These are phyloP conservation scores for Allophyes oxyacanthae DNA, from an alignment of 2,888 invertebrate species.

Conservation along the genomic window DNA sequence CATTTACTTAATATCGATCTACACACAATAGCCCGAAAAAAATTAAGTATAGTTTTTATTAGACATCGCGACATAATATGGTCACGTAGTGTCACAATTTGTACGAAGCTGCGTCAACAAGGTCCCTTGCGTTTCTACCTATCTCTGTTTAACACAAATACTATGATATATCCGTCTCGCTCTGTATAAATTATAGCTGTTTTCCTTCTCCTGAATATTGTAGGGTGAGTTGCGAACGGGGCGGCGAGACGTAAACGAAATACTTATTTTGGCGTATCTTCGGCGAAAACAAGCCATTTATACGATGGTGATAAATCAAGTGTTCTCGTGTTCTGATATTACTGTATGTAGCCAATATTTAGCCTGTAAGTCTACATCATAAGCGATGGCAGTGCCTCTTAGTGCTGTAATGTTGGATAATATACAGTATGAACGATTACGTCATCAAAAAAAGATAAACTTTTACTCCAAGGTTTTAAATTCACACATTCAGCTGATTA, in stretches of 20 bases:
- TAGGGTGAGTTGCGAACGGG: slow-evolving; percentile 65
- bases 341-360: slow-evolving; percentile 42
- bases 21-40: slow-evolving; percentile 9
- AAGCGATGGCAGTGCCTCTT: not conserved
- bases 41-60: slow-evolving; percentile 45
- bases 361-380: slow-evolving; percentile 18
- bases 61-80: slow-evolving; percentile 43
- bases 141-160: slow-evolving; percentile 58
- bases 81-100: slow-evolving; percentile 66
- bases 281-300: slow-evolving; percentile 82
- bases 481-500: slow-evolving; percentile 3
- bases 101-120: slow-evolving; percentile 64
- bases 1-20: slow-evolving; percentile 12
- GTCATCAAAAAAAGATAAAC: not conserved
- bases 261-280: slow-evolving; percentile 79
- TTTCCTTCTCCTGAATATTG: slow-evolving; percentile 78
- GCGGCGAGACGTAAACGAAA: slow-evolving; percentile 75
- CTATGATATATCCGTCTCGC: slow-evolving; percentile 61
- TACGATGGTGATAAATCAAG: slow-evolving; percentile 77
- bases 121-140: slow-evolving; percentile 53
- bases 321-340: slow-evolving; percentile 54
- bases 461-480: slow-evolving; percentile 1
- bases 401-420: slow-evolving; percentile 4
- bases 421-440: slow-evolving; percentile 1
- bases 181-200: slow-evolving; percentile 80